Evolutionary conservation across 2,113 vertebrate genomes (phyloP).

Genomic region (Haplochromis vanheusdeni): DNA sequence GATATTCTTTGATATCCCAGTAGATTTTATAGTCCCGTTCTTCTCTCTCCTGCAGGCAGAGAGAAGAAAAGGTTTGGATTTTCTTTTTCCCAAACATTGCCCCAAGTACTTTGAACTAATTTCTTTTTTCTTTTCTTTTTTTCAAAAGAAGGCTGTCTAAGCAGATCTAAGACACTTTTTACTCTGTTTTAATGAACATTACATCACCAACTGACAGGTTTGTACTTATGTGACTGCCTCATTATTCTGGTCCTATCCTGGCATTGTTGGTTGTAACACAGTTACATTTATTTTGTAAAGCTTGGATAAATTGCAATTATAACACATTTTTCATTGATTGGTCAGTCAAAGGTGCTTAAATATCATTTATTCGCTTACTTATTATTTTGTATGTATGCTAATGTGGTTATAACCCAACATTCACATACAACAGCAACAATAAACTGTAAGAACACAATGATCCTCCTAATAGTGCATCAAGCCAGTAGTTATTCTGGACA

Average conservation of each 20-base stretch:
- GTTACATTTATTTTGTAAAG: background rate
- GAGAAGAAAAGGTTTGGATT: background rate
- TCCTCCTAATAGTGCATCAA: background rate
- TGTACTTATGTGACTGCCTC: background rate
- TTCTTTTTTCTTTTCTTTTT: background rate
- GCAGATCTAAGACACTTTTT: background rate
- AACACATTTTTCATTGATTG: background rate
- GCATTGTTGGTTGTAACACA: background rate
- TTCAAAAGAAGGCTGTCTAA: background rate
- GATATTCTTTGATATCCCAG: slow-evolving; percentile 6
- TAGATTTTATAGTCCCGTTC: slow-evolving; percentile 3
- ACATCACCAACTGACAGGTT: background rate
- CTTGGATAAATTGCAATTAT: background rate
- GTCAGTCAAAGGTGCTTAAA: background rate
- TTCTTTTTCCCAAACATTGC: background rate
- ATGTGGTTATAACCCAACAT: background rate
- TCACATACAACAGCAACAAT: background rate
- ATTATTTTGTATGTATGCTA: background rate
- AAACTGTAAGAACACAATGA: background rate
- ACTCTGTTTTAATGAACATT: background rate
- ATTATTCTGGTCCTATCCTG: background rate
- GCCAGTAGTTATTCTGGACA: background rate
- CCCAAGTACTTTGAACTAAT: background rate
- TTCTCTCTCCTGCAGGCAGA: background rate
- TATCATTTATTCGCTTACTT: background rate